Percentiles rank a stretch among this genome's conserved stretches.
phyloP scores from a whole-genome alignment of 2,888 invertebrate species.

The Pseudoips prasinana region DNA sequence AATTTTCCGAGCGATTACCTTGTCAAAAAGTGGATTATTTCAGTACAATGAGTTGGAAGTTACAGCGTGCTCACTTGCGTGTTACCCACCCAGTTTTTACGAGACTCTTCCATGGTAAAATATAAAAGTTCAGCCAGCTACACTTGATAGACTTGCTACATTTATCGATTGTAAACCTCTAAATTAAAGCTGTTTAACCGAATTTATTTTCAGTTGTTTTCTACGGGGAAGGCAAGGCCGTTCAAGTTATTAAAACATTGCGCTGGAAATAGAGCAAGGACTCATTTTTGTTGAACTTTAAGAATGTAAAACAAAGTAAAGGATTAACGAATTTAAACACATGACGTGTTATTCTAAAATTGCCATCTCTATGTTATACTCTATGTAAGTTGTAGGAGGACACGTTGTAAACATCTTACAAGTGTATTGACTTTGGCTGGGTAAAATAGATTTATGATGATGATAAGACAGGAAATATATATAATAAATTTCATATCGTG shows the following conservation, averaged over 20 bases:
- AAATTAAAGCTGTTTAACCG: conserved; percentile 26
- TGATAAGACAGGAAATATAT: conserved; percentile 7
- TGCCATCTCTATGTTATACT: too few species aligned
- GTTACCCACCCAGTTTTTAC: conserved; percentile 29
- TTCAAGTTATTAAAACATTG: too few species aligned
- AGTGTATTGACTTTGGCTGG: conserved; percentile 12
- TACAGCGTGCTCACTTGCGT: conserved; percentile 29
- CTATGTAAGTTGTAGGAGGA: conserved; percentile 1
- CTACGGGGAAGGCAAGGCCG: too few species aligned
- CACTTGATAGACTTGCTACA: conserved; percentile 28
- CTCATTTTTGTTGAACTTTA: too few species aligned
- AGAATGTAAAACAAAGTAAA: too few species aligned
- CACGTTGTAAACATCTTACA: conserved; percentile 1
- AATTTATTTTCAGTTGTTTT: conserved; percentile 27
- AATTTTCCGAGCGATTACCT: conserved; percentile 39
- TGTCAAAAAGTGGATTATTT: conserved; percentile 47
- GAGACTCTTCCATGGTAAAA: conserved; percentile 31
- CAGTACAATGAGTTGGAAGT: conserved; percentile 32
- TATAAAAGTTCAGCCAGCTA: conserved; percentile 29
- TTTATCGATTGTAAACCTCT: conserved; percentile 31
- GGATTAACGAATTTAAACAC: too few species aligned
- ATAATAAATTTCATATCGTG: conserved; percentile 7
- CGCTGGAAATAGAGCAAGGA: too few species aligned
- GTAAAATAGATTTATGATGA: neutral
- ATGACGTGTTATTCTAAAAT: too few species aligned